phyloP scores from a whole-genome alignment of 2,888 invertebrate species.

The Trichogramma evanescens region DNA sequence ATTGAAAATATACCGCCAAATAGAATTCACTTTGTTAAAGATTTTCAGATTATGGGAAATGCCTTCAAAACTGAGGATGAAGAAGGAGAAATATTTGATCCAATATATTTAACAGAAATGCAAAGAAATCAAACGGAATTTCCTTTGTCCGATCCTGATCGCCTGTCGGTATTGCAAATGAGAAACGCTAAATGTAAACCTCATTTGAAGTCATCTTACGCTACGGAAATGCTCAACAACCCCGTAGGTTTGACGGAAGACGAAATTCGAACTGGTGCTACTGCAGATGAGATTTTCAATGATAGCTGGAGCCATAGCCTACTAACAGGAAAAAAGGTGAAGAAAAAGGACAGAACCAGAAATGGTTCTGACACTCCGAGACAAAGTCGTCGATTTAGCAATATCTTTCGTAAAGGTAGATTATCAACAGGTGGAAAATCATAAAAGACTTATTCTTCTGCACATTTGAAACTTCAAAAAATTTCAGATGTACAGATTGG shows the following conservation, averaged over 20 bases:
- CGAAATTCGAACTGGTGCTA: constrained; percentile 53
- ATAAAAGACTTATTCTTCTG: not conserved
- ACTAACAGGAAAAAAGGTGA: constrained; percentile 42
- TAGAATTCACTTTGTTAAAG: constrained; percentile 36
- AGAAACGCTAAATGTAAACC: constrained; percentile 79
- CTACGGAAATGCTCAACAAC: constrained; percentile 70
- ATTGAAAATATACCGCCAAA: constrained; percentile 22
- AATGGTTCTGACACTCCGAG: constrained; percentile 30
- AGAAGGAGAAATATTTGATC: constrained; percentile 77
- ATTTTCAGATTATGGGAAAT: constrained; percentile 43
- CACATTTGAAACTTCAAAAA: too few relatives aligned
- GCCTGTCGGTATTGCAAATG: constrained; percentile 66
- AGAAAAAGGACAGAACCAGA: constrained; percentile 38
- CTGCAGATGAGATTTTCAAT: constrained; percentile 39
- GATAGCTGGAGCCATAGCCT: constrained; percentile 45
- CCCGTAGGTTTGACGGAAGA: constrained; percentile 55
- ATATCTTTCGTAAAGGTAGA: constrained; percentile 34
- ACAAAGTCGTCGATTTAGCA: constrained; percentile 32
- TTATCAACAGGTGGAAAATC: constrained; percentile 11
- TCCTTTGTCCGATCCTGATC: constrained; percentile 31
- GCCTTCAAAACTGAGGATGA: constrained; percentile 62
- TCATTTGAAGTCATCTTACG: constrained; percentile 78
- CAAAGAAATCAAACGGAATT: not conserved
- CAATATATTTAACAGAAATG: constrained; percentile 56
- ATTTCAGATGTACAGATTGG: too few relatives aligned